Base-by-base conservation (phyloP, 2,888 invertebrate species). In the Gnatocerus cornutus region DNA sequence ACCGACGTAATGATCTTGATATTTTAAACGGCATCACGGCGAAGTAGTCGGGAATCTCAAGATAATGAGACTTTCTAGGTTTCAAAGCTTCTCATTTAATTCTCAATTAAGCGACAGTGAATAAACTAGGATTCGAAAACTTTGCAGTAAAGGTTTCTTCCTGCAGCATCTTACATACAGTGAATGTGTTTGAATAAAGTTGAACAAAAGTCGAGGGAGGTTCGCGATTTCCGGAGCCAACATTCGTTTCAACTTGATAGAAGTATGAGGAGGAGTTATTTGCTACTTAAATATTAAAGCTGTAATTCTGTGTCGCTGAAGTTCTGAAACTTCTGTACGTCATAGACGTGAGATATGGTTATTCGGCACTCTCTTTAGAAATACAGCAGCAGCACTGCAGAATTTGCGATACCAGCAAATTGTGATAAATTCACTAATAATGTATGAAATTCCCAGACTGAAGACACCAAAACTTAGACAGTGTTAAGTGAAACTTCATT, bases 21-120 rank as follows among this genome's bases (percentile, higher is more conserved):
- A 55, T 59, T 61, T 61, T 61, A 61, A 67, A 58, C 29, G 66
- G 14, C 41, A 56, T 2, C 37, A 39, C 3, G 37, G 13, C 46
- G 16, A 59, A 52, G 43, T 39, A 41, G 48, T 14, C 43, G 41
- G 48, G 27, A 62, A 68, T 68, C 64, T 70, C 41, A 43, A 67
- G 48, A 70, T 70, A 72, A 72, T 72, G 69, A 63, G 59, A 68
- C 53, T 72, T 68, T 64, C 69, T 52, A 33, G 61, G 9, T 67
- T 70, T 68, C 67, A 33, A 64, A 68, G 63, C 68, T 67, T 55
- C 69, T 70, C 63, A 62, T 64, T 69, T 58, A 50, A 61, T 68
- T 72, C 72, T 64, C 69, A 68, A 72, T 72, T 68, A 72, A 70
- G 48, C 62, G 68, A 67, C 64, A 61, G 67, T 61, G 52, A 61